A percentile compares a stretch with the other conserved stretches of the same genome.
These are phyloP conservation scores for Mustelus asterias DNA, from an alignment of 2,113 vertebrate species.

Conservation along the genomic window DNA sequence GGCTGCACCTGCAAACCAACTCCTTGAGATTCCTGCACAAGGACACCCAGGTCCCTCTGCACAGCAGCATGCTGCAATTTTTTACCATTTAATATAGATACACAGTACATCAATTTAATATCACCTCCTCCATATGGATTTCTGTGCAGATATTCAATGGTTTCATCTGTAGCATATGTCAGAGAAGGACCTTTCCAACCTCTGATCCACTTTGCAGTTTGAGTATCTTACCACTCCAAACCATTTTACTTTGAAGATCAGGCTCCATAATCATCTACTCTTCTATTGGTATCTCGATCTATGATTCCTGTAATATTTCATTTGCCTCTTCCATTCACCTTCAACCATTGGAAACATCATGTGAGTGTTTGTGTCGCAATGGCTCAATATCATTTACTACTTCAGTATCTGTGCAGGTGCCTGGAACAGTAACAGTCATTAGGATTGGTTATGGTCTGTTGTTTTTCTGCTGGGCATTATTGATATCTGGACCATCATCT, in stretches of 20 bases:
- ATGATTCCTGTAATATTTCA: neutral
- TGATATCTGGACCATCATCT: slow-evolving; percentile 1
- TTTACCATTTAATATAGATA: neutral
- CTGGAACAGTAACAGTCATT: slow-evolving; percentile 13
- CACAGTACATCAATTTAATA: neutral
- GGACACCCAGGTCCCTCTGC: too few relatives aligned
- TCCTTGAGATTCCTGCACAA: too few relatives aligned
- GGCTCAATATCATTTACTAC: neutral
- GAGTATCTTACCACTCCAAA: neutral
- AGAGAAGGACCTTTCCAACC: neutral
- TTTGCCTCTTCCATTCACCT: neutral
- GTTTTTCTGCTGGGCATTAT: slow-evolving; percentile 23
- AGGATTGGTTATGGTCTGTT: neutral
- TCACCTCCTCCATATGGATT: neutral
- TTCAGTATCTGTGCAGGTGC: neutral
- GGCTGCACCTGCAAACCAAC: too few relatives aligned
- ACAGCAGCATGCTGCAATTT: too few relatives aligned
- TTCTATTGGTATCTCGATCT: neutral
- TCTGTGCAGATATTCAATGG: neutral
- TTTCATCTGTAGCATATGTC: neutral
- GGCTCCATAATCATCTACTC: neutral
- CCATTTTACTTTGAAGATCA: neutral
- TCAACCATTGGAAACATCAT: neutral
- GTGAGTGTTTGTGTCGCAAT: neutral
- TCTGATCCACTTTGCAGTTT: neutral